Evolutionary conservation across 2,797 vertebrate genomes (phyloP).

Genomic region (Rhodeus uyekii): DNA sequence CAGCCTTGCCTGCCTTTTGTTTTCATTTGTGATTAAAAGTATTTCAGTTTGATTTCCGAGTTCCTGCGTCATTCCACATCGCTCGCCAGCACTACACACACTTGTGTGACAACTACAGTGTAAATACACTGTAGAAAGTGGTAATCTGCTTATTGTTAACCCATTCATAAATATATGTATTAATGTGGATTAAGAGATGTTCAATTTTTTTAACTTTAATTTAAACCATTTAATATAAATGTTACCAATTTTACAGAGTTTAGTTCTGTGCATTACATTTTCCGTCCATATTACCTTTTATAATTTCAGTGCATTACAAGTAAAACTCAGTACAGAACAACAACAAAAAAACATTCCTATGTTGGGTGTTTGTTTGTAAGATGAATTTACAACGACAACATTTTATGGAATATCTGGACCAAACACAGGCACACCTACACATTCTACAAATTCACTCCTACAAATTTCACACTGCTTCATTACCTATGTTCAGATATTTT

Average conservation of each 20-base stretch:
- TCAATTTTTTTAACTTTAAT: not conserved
- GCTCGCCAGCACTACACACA: too few relatives aligned
- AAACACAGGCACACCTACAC: not conserved
- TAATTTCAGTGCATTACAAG: too few relatives aligned
- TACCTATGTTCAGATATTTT: not conserved
- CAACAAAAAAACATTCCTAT: not conserved
- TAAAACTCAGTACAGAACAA: not conserved
- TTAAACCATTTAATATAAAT: not conserved
- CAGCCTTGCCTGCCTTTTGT: too few relatives aligned
- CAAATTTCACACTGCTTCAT: not conserved
- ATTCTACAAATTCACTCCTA: too few relatives aligned
- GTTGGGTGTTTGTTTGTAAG: not conserved
- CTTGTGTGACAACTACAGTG: too few relatives aligned
- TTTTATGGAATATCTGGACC: not conserved
- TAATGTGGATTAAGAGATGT: not conserved
- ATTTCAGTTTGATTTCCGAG: too few relatives aligned
- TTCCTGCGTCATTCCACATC: too few relatives aligned
- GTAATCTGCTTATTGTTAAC: not conserved
- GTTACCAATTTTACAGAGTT: not conserved
- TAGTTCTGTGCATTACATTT: not conserved
- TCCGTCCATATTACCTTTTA: not conserved
- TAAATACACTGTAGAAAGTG: not conserved
- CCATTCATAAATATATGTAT: not conserved
- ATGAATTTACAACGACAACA: not conserved
- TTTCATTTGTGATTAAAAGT: too few relatives aligned